Evolutionary conservation across 2,113 vertebrate genomes (phyloP), one percentile per base, ranked within the genome.

Genomic region (Aldabrachelys gigantea): DNA sequence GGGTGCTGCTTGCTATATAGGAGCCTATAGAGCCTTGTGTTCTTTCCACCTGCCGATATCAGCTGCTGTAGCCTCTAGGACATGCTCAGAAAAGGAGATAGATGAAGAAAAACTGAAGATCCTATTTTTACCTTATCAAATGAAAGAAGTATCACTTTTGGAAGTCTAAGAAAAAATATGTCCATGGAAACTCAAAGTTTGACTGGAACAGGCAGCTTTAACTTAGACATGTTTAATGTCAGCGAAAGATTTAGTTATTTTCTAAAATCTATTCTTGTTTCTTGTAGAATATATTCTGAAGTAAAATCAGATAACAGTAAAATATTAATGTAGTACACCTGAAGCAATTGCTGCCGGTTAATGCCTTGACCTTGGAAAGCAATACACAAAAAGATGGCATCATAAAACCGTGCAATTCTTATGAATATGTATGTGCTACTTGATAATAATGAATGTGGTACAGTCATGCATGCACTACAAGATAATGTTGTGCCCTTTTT

Each of bases 371-470:
- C 98, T 98, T 99, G 98, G 97, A 98, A 98, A 98, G 97, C 97
- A 98, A 98, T 98, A 98, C 98, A 98, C 98, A 98, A 98, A 98
- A 99, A 98, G 98, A 98, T 98, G 98, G 98, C 97, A 98, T 98
- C 98, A 98, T 98, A 98, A 98, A 99, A 98, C 98, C 97, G 96
- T 98, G 98, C 97, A 97, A 97, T 98, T 97, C 98, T 98, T 98
- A 99, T 98, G 99, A 99, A 99, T 99, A 99, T 99, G 98, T 98
- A 99, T 99, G 97, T 96, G 95, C 97, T 98, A 98, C 97, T 98
- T 98, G 98, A 98, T 99, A 98, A 99, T 98, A 98, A 98, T 98
- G 98, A 99, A 98, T 98, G 98, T 98, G 97, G 97, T 96, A 98
- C 97, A 98, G 98, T 98, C 98, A 99, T 98, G 98, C 98, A 98